Percentiles rank a stretch among this genome's conserved stretches.
Conservation (phyloP, 2,797 vertebrate species). For the Gallinago nigripennis region DNA sequence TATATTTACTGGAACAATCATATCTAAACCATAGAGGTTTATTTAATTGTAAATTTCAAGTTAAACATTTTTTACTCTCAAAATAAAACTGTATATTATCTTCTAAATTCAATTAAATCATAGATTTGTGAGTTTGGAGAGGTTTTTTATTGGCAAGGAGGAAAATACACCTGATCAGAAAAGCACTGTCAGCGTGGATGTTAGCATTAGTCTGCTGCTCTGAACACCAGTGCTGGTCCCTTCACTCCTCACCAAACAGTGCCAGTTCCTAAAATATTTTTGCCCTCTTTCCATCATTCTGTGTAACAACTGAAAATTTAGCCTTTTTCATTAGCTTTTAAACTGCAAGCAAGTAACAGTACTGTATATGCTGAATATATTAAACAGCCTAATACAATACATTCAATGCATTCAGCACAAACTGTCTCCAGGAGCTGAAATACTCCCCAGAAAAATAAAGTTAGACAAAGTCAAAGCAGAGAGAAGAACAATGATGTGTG, state of each 20-base stretch:
- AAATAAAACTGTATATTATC: not conserved
- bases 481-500: not conserved
- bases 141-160: not conserved
- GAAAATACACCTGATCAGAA: not conserved
- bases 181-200: not conserved
- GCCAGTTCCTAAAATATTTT: not conserved
- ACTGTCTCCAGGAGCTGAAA: not conserved
- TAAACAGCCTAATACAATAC: no score
- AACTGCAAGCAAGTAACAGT: not conserved
- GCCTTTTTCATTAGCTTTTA: not conserved
- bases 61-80: not conserved
- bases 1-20: not conserved
- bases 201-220: not conserved
- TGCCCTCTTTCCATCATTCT: not conserved
- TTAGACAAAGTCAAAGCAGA: not conserved
- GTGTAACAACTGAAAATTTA: not conserved
- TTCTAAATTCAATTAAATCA: not conserved
- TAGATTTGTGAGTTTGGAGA: not conserved
- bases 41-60: not conserved
- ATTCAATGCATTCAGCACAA: not conserved
- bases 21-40: not conserved
- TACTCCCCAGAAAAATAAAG: not conserved
- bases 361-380: no score
- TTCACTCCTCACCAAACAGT: not conserved
- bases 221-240: not conserved